A percentile compares a stretch with the other conserved stretches of the same genome.
Conservation (phyloP, 2,797 vertebrate genomes). For the Apogon talboti region DNA sequence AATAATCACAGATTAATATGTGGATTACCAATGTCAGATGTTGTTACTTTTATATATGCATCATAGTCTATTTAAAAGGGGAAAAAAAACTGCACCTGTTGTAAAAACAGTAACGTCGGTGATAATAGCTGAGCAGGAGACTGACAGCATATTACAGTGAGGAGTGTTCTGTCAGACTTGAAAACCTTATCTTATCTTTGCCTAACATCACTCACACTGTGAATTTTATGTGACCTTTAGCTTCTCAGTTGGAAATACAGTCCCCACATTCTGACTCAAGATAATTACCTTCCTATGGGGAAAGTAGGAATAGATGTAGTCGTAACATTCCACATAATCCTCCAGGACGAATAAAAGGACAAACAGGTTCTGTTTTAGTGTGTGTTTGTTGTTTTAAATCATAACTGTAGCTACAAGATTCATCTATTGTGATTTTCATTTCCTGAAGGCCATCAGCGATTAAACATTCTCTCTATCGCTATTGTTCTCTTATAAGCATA, state of each 20-base stretch:
- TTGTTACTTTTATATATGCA: neutral
- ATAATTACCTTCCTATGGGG: neutral
- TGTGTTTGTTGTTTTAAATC: neutral
- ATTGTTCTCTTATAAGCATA: no score
- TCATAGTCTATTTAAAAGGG: neutral
- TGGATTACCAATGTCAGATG: constrained; percentile 8
- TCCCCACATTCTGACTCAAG: neutral
- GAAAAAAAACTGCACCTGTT: neutral
- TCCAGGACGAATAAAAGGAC: neutral
- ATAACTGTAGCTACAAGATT: neutral
- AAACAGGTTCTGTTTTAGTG: neutral
- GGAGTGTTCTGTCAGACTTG: neutral
- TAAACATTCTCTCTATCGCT: no score
- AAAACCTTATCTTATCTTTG: neutral
- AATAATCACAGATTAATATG: constrained; percentile 42
- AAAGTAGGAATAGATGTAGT: constrained; percentile 2
- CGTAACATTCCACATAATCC: neutral
- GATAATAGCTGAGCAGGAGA: constrained; percentile 5
- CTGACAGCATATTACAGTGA: neutral
- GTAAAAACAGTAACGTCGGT: neutral
- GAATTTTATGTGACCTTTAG: neutral
- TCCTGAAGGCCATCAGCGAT: no score
- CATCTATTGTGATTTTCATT: no score
- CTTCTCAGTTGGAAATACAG: constrained; percentile 4
- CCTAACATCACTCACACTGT: constrained; percentile 3